Evolutionary conservation across 2,113 vertebrate genomes (phyloP).

Genomic region (Labeo rohita): DNA sequence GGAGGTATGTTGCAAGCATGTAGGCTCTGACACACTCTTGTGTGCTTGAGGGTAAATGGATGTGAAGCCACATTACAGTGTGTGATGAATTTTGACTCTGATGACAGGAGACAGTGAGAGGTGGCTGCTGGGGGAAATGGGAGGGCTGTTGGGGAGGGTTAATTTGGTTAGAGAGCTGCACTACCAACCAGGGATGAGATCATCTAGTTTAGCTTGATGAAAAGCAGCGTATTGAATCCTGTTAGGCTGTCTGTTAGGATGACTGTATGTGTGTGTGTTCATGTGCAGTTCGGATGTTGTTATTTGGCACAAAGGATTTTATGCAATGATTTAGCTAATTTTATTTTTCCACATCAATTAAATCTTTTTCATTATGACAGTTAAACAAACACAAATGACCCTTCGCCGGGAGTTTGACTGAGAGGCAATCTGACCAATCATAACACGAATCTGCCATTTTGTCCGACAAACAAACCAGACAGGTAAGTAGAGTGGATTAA

Average conservation of each 20-base stretch:
- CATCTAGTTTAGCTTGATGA: conserved; percentile 48
- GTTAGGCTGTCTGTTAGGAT: conserved; percentile 3
- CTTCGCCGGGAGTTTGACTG: too few relatives aligned
- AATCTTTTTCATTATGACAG: not conserved
- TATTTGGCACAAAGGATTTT: not conserved
- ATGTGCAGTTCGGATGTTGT: not conserved
- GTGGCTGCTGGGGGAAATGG: conserved; percentile 30
- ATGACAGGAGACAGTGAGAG: conserved; percentile 9
- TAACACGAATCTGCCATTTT: not conserved
- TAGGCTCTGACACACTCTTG: not conserved
- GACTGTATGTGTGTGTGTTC: not conserved
- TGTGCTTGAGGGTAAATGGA: conserved; percentile 3
- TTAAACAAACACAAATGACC: not conserved
- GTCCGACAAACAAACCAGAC: not conserved
- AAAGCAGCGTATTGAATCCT: conserved; percentile 31
- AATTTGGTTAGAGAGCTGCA: conserved; percentile 55
- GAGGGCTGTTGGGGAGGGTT: conserved; percentile 28
- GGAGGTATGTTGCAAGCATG: conserved; percentile 19
- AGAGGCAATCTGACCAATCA: not conserved
- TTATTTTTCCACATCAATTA: not conserved
- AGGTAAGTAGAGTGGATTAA: not conserved
- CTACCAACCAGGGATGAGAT: conserved; percentile 49
- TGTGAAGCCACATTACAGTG: not conserved
- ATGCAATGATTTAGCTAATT: not conserved
- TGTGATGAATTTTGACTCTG: conserved; percentile 7